Evolutionary conservation across 2,113 vertebrate genomes (phyloP), one percentile per base, ranked within the genome.

Genomic region (Coryphaenoides rupestris): DNA sequence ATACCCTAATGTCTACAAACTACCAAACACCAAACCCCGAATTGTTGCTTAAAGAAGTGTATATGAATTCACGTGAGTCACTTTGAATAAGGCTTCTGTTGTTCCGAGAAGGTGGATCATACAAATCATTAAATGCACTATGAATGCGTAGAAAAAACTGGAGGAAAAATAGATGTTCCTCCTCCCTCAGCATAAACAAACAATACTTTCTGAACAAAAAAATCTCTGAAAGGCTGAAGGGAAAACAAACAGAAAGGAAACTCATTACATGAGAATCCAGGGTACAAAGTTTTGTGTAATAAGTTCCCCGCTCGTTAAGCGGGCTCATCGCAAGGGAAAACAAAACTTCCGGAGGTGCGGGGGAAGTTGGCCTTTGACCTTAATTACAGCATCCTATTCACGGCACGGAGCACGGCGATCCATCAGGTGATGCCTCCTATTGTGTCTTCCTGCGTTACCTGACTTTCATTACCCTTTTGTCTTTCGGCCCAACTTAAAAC

Each of bases 381-480:
- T 87, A 77, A 81, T 87, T 88, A 89, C 79, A 79, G 76, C 75
- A 64, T 73, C 80, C 79, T 68, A 82, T 81, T 85, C 82, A 85
- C 76, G 62, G 72, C 66, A 55, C 63, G 28, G 59, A 72, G 66
- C 65, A 63, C 15, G 40, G 66, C 59, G 63, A 82, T 88, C 80
- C 84, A 87, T 86, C 82, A 84, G 72, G 74, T 70, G 81, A 73
- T 58, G 49, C 49, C 62, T 77, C 33, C 75, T 71, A 83, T 87
- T 89, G 84, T 84, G 72, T 75, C 63, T 58, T 58, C 56, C 50
- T 62, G 61, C 55, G 21, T 54, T 59, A 67, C 68, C 79, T 81
- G 71, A 78, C 78, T 85, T 83, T 73, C 77, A 85, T 82, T 85
- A 79, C 66, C 74, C 66, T 76, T n/a, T 73, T 71, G 79, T 83